phyloP scores from a whole-genome alignment of 2,113 vertebrate species.

The Globicephala melas region DNA sequence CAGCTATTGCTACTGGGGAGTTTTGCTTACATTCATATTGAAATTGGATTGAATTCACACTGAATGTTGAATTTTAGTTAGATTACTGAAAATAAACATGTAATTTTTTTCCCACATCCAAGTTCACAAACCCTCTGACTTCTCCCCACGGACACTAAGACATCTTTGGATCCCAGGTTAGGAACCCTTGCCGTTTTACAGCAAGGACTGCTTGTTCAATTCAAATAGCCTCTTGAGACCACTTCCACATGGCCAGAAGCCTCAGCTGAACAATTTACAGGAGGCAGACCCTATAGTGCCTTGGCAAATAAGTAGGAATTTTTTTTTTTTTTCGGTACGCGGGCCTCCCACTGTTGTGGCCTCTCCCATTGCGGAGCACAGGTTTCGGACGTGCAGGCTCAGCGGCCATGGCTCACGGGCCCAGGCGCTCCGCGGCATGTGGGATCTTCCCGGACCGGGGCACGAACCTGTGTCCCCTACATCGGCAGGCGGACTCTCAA shows the following conservation, averaged over 20 bases:
- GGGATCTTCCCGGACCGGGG: no score
- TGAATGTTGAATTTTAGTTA: not conserved
- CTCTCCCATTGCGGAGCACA: no score
- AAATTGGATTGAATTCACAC: not conserved
- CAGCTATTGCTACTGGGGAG: not conserved
- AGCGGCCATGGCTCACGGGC: no score
- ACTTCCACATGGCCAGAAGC: not conserved
- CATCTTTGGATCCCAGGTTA: not conserved
- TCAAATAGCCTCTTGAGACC: not conserved
- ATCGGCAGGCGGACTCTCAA: no score
- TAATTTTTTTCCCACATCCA: not conserved
- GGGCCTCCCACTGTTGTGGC: no score
- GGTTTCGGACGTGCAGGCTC: no score
- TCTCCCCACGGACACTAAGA: not conserved
- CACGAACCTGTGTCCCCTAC: no score
- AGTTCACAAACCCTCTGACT: not conserved
- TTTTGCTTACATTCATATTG: not conserved
- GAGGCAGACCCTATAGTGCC: not conserved
- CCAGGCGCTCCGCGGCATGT: no score
- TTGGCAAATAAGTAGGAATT: not conserved
- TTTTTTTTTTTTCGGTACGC: no score
- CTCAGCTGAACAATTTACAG: not conserved
- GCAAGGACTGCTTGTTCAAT: not conserved
- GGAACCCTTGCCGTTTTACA: not conserved
- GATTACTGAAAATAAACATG: not conserved